Percentiles rank a stretch among this genome's conserved stretches.
Evolutionary conservation across 1,140 invertebrate species (phyloP).

Genomic region (Lordiphosa collinella): DNA sequence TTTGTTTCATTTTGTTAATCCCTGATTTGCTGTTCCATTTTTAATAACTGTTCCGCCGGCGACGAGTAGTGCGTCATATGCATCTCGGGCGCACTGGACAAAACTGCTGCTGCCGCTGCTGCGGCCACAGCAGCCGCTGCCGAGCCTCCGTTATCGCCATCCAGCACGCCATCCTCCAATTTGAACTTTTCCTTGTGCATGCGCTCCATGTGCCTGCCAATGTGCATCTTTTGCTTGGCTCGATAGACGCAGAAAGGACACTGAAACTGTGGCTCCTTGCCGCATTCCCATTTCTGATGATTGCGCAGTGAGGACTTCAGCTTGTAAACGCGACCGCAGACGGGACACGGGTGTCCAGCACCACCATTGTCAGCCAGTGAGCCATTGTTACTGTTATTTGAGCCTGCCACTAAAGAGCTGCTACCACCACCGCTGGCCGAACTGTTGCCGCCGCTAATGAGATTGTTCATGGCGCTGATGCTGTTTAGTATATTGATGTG

Average conservation of each 20-base stretch:
- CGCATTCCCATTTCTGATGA: slow-evolving; percentile 93
- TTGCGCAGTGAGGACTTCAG: slow-evolving; percentile 91
- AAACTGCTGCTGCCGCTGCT: slow-evolving; percentile 49
- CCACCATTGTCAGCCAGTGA: slow-evolving; percentile 65
- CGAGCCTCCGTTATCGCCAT: slow-evolving; percentile 26
- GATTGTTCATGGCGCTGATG: slow-evolving; percentile 76
- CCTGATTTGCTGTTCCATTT: slow-evolving; percentile 61
- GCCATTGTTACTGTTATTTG: slow-evolving; percentile 28
- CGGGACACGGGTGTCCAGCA: slow-evolving; percentile 85
- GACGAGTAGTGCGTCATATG: slow-evolving; percentile 74
- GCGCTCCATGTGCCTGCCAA: slow-evolving; percentile 90
- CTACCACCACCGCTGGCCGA: slow-evolving; percentile 7
- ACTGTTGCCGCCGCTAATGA: slow-evolving; percentile 66
- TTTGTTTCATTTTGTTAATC: slow-evolving; percentile 41
- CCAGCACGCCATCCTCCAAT: slow-evolving; percentile 60
- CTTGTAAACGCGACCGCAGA: slow-evolving; percentile 90
- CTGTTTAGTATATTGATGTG: slow-evolving; percentile 75
- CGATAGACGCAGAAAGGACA: slow-evolving; percentile 90
- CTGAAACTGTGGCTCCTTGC: slow-evolving; percentile 90
- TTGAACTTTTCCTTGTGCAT: slow-evolving; percentile 88
- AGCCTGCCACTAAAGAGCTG: slow-evolving; percentile 18
- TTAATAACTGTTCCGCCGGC: slow-evolving; percentile 50
- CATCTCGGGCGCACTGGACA: slow-evolving; percentile 53
- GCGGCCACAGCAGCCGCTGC: slow-evolving; percentile 39
- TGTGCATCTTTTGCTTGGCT: slow-evolving; percentile 92